These are phyloP conservation scores for Salarias fasciatus DNA, from an alignment of 2,797 vertebrate genomes.

Conservation along the genomic window DNA sequence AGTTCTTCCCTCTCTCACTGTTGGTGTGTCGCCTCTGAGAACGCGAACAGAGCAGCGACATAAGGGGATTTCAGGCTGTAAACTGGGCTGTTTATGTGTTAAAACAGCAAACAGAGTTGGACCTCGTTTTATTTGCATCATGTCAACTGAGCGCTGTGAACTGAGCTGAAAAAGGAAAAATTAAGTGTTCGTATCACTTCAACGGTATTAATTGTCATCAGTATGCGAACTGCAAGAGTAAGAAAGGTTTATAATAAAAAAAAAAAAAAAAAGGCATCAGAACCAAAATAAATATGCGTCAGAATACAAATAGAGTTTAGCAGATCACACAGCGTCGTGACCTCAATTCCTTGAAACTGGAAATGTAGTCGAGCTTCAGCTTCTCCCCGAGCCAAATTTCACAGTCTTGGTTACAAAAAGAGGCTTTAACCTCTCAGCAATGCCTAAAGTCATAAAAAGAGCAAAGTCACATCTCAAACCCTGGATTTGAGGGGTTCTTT, in stretches of 20 bases:
- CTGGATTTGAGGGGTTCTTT: conserved; percentile 19
- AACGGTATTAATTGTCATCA: conserved; percentile 38
- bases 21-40: conserved; percentile 46
- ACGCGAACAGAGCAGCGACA: conserved; percentile 46
- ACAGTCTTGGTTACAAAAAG: conserved; percentile 39
- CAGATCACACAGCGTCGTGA: conserved; percentile 52
- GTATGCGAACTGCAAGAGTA: conserved; percentile 27
- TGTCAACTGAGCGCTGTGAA: conserved; percentile 32
- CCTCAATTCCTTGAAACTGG: conserved; percentile 66
- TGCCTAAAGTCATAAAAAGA: conserved; percentile 44
- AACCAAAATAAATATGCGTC: conserved; percentile 58
- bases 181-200: conserved; percentile 21
- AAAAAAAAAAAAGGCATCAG: conserved; percentile 6
- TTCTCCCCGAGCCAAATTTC: conserved; percentile 54
- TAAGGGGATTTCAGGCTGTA: conserved; percentile 61
- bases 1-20: conserved; percentile 37
- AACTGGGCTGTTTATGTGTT: conserved; percentile 48
- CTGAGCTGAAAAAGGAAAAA: conserved; percentile 23
- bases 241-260: conserved; percentile 33
- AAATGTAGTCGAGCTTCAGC: conserved; percentile 45
- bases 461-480: conserved; percentile 45
- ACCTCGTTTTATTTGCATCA: conserved; percentile 43
- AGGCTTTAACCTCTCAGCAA: conserved; percentile 50
- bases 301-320: conserved; percentile 52
- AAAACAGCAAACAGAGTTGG: conserved; percentile 41